Conservation (phyloP, 2,113 vertebrate species). For the Microtus ochrogaster region DNA sequence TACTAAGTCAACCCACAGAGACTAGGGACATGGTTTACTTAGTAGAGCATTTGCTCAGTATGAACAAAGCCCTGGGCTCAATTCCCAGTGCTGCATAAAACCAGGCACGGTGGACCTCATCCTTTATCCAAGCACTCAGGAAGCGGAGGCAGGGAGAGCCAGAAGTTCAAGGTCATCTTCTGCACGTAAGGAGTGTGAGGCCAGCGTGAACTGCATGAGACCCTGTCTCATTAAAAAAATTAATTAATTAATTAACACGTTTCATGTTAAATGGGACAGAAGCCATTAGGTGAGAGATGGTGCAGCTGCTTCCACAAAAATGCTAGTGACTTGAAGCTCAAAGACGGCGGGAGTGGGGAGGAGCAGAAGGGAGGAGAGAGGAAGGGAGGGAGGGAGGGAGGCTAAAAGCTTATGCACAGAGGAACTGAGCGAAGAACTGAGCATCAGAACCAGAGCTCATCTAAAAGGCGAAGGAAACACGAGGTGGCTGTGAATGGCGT, state of each 20-base stretch:
- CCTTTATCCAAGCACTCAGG: background rate
- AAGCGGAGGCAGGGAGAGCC: background rate
- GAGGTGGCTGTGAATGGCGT: constrained; percentile 77
- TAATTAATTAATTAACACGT: background rate
- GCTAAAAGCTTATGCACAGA: constrained; percentile 67
- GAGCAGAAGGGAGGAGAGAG: background rate
- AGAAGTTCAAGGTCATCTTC: background rate
- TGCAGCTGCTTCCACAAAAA: constrained; percentile 56
- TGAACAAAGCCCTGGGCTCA: too few relatives aligned
- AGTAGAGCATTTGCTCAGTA: background rate
- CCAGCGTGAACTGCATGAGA: background rate
- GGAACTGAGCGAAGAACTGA: constrained; percentile 57
- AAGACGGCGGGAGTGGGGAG: background rate
- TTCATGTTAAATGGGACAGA: background rate
- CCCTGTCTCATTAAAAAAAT: background rate
- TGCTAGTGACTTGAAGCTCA: constrained; percentile 1
- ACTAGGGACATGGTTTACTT: background rate
- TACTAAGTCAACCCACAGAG: background rate
- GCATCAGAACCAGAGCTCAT: constrained; percentile 59
- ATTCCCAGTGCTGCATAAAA: background rate
- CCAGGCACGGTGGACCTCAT: fast-evolving
- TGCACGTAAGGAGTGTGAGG: background rate
- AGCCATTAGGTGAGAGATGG: constrained; percentile 4
- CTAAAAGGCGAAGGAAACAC: constrained; percentile 75
- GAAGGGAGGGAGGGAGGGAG: background rate